These are phyloP conservation scores for Tetrao urogallus DNA, from an alignment of 2,113 vertebrate genomes.

Conservation along the genomic window DNA sequence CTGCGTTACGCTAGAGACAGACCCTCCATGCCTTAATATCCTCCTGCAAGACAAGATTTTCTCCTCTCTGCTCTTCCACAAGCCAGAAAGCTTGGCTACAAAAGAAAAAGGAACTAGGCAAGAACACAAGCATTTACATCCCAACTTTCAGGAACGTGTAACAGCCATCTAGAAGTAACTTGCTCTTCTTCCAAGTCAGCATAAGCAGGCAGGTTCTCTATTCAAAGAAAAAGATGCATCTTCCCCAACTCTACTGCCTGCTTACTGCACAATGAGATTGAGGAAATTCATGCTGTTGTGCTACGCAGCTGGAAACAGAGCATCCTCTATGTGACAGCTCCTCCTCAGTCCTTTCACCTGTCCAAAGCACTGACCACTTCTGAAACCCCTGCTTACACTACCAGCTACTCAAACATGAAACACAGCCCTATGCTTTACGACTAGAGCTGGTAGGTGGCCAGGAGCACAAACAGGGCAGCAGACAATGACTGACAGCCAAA, in stretches of 20 bases:
- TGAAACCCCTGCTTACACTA: background rate
- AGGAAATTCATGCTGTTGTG: background rate
- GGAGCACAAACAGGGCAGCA: background rate
- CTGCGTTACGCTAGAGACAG: background rate
- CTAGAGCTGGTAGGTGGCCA: background rate
- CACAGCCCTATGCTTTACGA: background rate
- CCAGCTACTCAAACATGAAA: rapidly evolving
- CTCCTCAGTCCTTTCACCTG: background rate
- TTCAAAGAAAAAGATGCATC: background rate
- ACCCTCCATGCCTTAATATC: background rate
- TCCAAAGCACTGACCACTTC: background rate
- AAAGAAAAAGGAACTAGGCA: background rate
- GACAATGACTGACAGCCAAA: background rate
- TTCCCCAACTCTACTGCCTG: background rate
- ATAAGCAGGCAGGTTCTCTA: background rate
- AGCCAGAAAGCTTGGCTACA: background rate
- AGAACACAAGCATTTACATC: background rate
- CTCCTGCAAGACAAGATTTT: background rate
- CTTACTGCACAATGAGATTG: rapidly evolving
- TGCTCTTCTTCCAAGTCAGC: background rate
- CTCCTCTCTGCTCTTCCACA: background rate
- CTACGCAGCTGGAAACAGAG: background rate
- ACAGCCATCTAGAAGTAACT: background rate
- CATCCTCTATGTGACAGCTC: background rate
- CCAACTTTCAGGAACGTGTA: background rate